A percentile compares a stretch with the other conserved stretches of the same genome.
These are phyloP conservation scores for Pardalotus punctatus DNA, from an alignment of 2,113 vertebrate species.

Conservation along the genomic window DNA sequence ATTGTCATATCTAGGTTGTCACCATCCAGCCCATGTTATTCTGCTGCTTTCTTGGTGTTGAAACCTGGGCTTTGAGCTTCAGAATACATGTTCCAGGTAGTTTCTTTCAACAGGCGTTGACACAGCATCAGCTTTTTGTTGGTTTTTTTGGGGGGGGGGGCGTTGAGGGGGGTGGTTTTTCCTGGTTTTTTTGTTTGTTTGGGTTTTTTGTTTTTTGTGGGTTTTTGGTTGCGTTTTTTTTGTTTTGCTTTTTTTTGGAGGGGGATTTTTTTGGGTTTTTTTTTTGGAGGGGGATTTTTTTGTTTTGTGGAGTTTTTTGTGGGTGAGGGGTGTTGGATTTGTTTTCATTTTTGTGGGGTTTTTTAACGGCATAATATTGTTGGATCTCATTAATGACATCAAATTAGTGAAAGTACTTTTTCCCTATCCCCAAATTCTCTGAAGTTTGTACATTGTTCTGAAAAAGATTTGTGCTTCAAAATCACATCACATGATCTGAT, in stretches of 20 bases:
- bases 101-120: neutral
- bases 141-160: no score
- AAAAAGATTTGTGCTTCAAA: neutral
- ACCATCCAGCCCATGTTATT: neutral
- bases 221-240: no score
- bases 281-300: neutral
- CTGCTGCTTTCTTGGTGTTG: neutral
- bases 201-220: neutral
- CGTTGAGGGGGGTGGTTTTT: no score
- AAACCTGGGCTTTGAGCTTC: neutral
- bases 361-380: neutral
- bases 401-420: neutral
- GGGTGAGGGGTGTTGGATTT: neutral
- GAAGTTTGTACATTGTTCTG: neutral
- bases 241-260: neutral
- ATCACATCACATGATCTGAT: neutral
- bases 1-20: neutral
- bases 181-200: neutral
- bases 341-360: rapidly evolving
- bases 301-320: rapidly evolving
- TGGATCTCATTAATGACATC: neutral
- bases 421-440: neutral
- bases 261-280: neutral
- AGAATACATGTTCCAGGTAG: neutral
- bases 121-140: neutral